Evolutionary conservation across 2,888 invertebrate genomes (phyloP), one percentile per base, ranked within the genome.

Genomic region (Drosophila melanocephala): DNA sequence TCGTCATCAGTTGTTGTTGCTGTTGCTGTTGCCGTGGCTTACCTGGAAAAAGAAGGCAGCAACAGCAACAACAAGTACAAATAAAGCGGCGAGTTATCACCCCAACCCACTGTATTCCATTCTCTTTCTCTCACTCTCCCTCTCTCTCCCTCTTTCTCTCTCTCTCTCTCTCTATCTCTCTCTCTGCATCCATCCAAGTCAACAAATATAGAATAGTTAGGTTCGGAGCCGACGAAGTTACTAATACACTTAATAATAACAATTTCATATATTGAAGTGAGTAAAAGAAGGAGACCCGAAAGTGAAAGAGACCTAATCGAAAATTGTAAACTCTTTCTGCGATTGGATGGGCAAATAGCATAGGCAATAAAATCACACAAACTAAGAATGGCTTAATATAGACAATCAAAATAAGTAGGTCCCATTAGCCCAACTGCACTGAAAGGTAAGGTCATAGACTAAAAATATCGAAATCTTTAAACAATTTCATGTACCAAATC

Each of bases 1-100:
- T 55, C 42, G 60, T 44, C 77, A 71, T 64, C 62, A 44, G 59
- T 57, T 61, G 44, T 32, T 6, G 26, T 9, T 37, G 53, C 39
- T 35, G 53, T 22, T 22, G 22, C 22, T 59, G 73, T 35, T 62
- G 55, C 65, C 32, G 60, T 72, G 70, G 53, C 63, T 61, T 80
- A 81, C 81, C 65, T 71, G 60, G 64, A 77, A 77, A 52, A 58
- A n/a, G 5, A 44, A 22, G 14, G 14, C 42, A 63, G n/a, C 30
- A 28, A 28, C 28, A 28, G 4, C 50, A 70, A 56, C 28, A 64
- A 51, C 51, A 75, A 47, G 32, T 22, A 44, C 44, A 58, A 58
- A 44, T 42, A 58, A 22, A 42, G 30, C 22, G 44, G 6, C 10
- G 56, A 66, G 65, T 71, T 52, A 53, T 39, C 65, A 75, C 51